phyloP scores from a whole-genome alignment of 2,888 invertebrate genomes.

The Harpalus rubripes region DNA sequence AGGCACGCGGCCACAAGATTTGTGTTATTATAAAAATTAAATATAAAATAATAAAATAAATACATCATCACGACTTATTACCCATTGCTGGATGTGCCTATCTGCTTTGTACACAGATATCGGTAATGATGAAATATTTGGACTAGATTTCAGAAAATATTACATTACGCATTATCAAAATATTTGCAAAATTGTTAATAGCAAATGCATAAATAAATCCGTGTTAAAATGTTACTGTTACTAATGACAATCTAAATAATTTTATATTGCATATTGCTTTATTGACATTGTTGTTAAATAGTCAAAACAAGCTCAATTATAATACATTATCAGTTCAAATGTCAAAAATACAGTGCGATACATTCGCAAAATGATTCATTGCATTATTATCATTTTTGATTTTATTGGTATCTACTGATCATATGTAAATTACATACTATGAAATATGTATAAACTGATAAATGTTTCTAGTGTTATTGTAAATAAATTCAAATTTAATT shows the following conservation, averaged over 20 bases:
- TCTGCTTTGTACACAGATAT: no score
- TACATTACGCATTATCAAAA: no score
- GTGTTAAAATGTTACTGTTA: neutral
- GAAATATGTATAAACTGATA: conserved; percentile 27
- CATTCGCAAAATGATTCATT: conserved; percentile 8
- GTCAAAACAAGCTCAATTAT: conserved; percentile 34
- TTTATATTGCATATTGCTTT: neutral
- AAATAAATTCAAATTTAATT: conserved; percentile 22
- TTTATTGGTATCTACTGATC: conserved; percentile 37
- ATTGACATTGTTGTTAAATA: neutral
- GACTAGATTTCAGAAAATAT: no score
- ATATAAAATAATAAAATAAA: no score
- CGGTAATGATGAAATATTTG: no score
- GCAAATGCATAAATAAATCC: neutral
- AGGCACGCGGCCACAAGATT: no score
- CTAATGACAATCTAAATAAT: neutral
- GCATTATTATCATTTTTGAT: conserved; percentile 46
- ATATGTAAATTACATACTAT: conserved; percentile 30
- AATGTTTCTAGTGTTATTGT: conserved; percentile 1
- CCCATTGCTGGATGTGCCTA: no score
- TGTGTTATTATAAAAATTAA: no score
- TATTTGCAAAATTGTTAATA: no score
- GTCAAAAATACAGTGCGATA: conserved; percentile 10
- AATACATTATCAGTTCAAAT: conserved; percentile 40
- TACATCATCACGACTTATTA: no score